Conservation (phyloP, 2,113 vertebrate species). For the Porphyrio hochstetteri region DNA sequence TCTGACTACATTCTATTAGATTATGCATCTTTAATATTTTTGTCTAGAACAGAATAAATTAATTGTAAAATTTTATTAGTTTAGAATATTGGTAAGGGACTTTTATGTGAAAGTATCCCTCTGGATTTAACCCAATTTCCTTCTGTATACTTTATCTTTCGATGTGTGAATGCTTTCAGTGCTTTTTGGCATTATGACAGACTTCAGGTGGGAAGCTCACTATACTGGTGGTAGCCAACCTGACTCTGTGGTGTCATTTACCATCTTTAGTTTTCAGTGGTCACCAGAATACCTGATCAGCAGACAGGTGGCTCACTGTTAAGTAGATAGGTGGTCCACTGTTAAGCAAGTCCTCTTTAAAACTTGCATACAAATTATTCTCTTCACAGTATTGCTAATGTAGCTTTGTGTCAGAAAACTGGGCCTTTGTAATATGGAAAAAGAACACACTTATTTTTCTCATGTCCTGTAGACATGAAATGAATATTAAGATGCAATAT, state of each 20-base stretch:
- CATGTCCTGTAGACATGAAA: background rate
- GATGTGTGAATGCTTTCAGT: background rate
- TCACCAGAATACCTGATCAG: background rate
- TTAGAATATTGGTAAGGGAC: background rate
- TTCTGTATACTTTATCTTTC: background rate
- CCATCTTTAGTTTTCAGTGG: background rate
- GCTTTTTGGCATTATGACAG: background rate
- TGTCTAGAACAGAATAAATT: background rate
- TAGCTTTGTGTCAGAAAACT: background rate
- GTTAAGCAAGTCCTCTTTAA: background rate
- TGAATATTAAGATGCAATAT: background rate
- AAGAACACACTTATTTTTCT: background rate
- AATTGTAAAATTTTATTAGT: background rate
- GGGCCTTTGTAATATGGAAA: background rate
- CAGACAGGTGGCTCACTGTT: background rate
- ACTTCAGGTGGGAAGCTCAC: background rate
- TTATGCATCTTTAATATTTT: background rate
- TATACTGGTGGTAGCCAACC: background rate
- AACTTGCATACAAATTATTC: background rate
- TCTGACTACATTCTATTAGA: background rate
- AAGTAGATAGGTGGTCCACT: background rate
- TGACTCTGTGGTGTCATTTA: background rate
- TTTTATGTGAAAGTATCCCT: background rate
- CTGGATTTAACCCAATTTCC: background rate
- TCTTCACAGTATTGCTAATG: background rate